Conservation (phyloP, 2,797 vertebrate species). For the Darevskia nairensis region DNA sequence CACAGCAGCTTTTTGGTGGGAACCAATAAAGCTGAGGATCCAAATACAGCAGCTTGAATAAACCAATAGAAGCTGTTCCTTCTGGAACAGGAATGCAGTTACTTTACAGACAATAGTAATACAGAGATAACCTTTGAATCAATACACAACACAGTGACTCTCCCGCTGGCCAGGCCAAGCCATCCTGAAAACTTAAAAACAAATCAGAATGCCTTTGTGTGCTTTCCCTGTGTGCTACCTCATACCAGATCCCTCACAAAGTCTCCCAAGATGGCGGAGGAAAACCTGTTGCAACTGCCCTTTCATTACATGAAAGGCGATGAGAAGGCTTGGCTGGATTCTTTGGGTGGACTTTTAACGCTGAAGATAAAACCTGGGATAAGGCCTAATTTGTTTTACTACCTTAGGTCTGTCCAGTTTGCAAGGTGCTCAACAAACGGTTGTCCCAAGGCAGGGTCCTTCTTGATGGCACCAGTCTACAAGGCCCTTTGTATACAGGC, state of each 20-base stretch:
- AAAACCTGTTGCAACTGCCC: background rate
- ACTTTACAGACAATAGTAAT: too few species aligned
- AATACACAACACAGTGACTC: too few species aligned
- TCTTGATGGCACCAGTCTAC: conserved; percentile 15
- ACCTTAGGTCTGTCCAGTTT: conserved; percentile 9
- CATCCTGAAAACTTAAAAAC: background rate
- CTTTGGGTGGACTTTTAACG: background rate
- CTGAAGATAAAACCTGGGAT: background rate
- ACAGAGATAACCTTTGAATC: too few species aligned
- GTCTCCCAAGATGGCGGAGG: background rate
- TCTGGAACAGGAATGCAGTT: too few species aligned
- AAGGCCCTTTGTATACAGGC: background rate
- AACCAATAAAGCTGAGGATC: too few species aligned
- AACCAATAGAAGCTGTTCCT: too few species aligned
- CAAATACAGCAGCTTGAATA: too few species aligned
- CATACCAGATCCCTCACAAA: background rate
- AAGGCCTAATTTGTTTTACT: conserved; percentile 8
- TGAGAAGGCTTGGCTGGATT: background rate
- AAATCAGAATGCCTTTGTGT: background rate
- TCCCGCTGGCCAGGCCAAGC: background rate
- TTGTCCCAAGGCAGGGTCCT: conserved; percentile 34
- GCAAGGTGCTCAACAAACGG: background rate
- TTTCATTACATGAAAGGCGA: background rate
- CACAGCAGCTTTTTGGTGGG: too few species aligned
- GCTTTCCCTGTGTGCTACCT: background rate